Conservation (phyloP, 1,140 invertebrate genomes). For the Phenacoccus solenopsis region DNA sequence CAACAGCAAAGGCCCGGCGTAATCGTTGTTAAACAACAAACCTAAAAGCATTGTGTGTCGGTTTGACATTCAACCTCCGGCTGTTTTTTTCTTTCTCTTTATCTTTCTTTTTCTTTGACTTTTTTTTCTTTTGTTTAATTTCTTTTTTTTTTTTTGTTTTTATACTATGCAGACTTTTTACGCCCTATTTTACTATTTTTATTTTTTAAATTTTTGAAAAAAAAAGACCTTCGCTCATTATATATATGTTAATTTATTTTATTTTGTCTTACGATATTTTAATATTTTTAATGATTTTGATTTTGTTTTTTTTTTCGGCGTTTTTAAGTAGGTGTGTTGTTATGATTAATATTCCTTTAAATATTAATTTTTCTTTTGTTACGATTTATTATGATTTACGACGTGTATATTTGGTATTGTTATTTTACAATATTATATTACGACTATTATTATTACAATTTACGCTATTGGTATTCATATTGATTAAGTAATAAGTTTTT, state of each 20-base stretch:
- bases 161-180: slow-evolving; percentile 10
- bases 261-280: neutral
- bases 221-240: neutral
- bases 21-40: slow-evolving; percentile 68
- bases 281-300: neutral
- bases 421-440: too few relatives aligned
- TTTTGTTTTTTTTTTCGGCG: neutral
- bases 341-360: neutral
- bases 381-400: too few relatives aligned
- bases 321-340: neutral
- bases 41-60: slow-evolving; percentile 37
- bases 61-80: neutral
- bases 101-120: neutral
- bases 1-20: slow-evolving; percentile 68
- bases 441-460: too few relatives aligned
- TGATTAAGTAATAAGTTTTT: too few relatives aligned
- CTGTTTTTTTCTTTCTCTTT: slow-evolving; percentile 3
- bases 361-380: too few relatives aligned
- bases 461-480: too few relatives aligned
- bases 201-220: neutral
- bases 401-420: too few relatives aligned
- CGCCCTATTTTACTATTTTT: slow-evolving; percentile 7
- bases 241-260: slow-evolving; percentile 9
- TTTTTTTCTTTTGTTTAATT: neutral
- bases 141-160: neutral